Evolutionary conservation across 2,888 invertebrate species (phyloP).

Genomic region (Plusia festucae): DNA sequence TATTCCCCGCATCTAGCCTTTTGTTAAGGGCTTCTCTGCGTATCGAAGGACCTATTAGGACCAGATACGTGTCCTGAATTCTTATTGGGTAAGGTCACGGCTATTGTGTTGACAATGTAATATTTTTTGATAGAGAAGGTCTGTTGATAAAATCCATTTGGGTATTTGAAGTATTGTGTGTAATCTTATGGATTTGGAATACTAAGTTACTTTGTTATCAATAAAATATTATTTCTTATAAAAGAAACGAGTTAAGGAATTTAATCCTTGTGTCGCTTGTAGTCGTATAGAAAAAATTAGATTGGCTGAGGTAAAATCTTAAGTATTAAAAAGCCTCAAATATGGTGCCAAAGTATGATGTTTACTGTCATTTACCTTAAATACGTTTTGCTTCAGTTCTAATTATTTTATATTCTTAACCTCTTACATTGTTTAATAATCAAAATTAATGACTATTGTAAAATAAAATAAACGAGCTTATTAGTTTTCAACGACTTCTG

Average conservation of each 20-base stretch:
- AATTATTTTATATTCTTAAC: no score
- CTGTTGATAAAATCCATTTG: conserved; percentile 9
- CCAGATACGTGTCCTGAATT: conserved; percentile 40
- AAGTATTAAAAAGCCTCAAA: no score
- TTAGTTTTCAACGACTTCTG: not conserved
- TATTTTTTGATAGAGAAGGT: conserved; percentile 14
- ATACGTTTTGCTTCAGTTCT: no score
- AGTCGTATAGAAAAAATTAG: no score
- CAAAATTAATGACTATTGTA: no score
- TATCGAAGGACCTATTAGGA: conserved; percentile 38
- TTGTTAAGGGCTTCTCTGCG: conserved; percentile 32
- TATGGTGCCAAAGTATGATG: no score
- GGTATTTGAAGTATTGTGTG: conserved; percentile 12
- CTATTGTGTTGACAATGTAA: conserved; percentile 16
- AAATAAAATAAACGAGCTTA: not conserved
- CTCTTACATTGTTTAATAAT: no score
- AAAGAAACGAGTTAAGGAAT: no score
- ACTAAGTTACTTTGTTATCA: not conserved
- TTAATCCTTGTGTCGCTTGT: no score
- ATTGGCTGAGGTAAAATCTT: no score
- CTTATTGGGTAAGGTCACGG: conserved; percentile 22
- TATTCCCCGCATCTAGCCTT: conserved; percentile 29
- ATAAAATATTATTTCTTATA: no score
- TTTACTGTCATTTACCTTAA: no score
- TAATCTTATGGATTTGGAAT: conserved; percentile 27